These are phyloP conservation scores for Campoletis raptor DNA, from an alignment of 2,888 invertebrate genomes.

Conservation along the genomic window DNA sequence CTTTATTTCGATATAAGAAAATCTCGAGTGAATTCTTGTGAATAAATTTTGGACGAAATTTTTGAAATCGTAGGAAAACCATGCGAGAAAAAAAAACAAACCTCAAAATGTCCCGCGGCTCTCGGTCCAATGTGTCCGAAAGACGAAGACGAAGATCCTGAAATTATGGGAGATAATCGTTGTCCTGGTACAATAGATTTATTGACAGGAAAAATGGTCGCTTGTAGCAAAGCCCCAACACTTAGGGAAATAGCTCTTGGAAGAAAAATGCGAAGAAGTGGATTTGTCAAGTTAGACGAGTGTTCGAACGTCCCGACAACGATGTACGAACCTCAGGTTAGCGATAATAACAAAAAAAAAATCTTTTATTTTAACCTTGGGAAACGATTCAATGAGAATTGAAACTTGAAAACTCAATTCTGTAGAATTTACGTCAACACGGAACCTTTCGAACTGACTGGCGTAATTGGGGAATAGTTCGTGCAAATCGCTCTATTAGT, in stretches of 20 bases:
- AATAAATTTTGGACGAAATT: background rate
- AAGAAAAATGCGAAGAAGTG: constrained; percentile 54
- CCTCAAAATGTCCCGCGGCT: constrained; percentile 39
- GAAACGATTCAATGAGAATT: background rate
- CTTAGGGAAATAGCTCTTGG: constrained; percentile 65
- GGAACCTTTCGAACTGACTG: background rate
- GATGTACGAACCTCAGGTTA: background rate
- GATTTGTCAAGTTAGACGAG: constrained; percentile 11
- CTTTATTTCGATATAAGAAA: background rate
- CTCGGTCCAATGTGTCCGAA: constrained; percentile 14
- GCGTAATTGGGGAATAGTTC: background rate
- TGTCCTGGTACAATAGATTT: constrained; percentile 65
- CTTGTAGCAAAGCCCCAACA: constrained; percentile 58
- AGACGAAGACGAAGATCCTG: background rate
- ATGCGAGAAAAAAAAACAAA: background rate
- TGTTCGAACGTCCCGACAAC: background rate
- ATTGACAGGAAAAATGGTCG: constrained; percentile 61
- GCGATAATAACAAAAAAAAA: background rate
- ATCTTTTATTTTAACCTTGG: background rate
- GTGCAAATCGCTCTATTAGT: background rate
- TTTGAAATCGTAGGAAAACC: background rate
- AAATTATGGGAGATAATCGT: constrained; percentile 31
- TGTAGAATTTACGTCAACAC: background rate
- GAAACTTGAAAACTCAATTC: background rate
- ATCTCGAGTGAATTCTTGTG: background rate